Percentiles rank a stretch among this genome's conserved stretches.
Evolutionary conservation across 2,113 vertebrate species (phyloP).

Genomic region (human (Homo sapiens)): GRCh38 chr12:58914001-58914500

Average conservation of each 20-base stretch:
- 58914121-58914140: not conserved
- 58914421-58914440: not conserved
- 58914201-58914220: not conserved
- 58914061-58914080: not conserved
- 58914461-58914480: slow-evolving; percentile 32
- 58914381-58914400: not conserved
- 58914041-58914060: slow-evolving; percentile 95
- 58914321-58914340: slow-evolving; percentile 96
- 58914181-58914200: not conserved
- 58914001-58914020: slow-evolving; percentile 88
- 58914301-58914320: slow-evolving; percentile 90
- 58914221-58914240: slow-evolving; percentile 50
- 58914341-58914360: slow-evolving; percentile 78
- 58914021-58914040: slow-evolving; percentile 91
- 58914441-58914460: slow-evolving; percentile 20
- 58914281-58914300: slow-evolving; percentile 89
- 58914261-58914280: slow-evolving; percentile 94
- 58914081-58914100: not conserved
- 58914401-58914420: slow-evolving; percentile 17
- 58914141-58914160: not conserved
- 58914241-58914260: slow-evolving; percentile 76
- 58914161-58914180: not conserved
- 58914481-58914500: slow-evolving; percentile 48
- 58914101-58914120: not conserved
- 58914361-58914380: slow-evolving; percentile 33